These are phyloP conservation scores for Platalea minor DNA, from an alignment of 2,797 vertebrate genomes.

Conservation along the genomic window DNA sequence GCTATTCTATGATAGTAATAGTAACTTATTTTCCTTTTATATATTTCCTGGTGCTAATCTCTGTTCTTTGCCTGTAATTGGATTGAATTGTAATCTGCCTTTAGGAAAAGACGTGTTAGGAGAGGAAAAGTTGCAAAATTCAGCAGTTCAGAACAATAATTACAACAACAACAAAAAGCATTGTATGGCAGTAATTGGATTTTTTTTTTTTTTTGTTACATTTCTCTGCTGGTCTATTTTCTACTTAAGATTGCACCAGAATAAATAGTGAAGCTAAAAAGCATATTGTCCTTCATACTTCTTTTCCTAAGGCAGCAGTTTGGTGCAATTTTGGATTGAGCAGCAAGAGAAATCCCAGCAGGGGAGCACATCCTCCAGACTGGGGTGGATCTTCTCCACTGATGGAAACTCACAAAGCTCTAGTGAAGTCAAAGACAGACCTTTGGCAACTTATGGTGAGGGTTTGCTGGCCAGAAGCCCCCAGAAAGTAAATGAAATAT, in stretches of 20 bases:
- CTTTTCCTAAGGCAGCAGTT: neutral
- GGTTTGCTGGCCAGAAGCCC: neutral
- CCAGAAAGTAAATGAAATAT: neutral
- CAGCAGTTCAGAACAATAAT: neutral
- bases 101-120: neutral
- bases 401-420: neutral
- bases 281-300: neutral
- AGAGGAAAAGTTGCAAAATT: neutral
- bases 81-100: neutral
- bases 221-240: neutral
- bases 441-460: neutral
- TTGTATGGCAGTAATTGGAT: neutral
- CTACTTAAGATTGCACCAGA: neutral
- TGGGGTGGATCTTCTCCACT: neutral
- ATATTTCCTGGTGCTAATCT: conserved; percentile 35
- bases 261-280: conserved; percentile 8
- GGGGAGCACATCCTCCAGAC: neutral
- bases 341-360: neutral
- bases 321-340: neutral
- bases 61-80: neutral
- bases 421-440: neutral
- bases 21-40: conserved; percentile 47
- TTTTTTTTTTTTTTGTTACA: neutral
- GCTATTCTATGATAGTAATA: neutral
- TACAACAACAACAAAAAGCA: neutral